A percentile compares a stretch with the other conserved stretches of the same genome.
phyloP scores from a whole-genome alignment of 2,797 vertebrate genomes.

The Synaphobranchus kaupii region DNA sequence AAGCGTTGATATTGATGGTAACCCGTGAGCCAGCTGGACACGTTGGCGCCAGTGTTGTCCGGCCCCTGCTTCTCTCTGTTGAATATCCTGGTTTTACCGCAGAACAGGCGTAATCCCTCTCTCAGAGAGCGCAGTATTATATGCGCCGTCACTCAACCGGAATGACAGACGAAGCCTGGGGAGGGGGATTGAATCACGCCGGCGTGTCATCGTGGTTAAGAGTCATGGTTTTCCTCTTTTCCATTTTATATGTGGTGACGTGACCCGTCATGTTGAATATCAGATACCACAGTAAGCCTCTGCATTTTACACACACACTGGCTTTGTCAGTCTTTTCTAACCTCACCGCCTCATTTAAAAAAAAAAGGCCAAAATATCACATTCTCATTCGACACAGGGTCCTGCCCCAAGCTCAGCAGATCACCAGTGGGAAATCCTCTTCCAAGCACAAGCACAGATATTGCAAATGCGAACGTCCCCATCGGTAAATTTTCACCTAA shows the following conservation, averaged over 20 bases:
- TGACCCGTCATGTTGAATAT: neutral
- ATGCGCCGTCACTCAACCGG: constrained; percentile 50
- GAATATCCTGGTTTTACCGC: neutral
- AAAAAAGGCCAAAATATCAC: neutral
- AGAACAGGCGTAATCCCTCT: constrained; percentile 43
- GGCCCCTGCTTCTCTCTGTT: neutral
- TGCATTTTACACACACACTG: neutral
- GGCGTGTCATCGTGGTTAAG: constrained; percentile 50
- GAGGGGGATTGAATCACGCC: constrained; percentile 49
- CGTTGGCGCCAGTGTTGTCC: neutral
- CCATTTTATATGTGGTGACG: constrained; percentile 38
- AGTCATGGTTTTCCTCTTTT: constrained; percentile 16
- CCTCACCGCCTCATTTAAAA: neutral
- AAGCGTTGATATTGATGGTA: neutral
- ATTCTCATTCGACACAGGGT: neutral
- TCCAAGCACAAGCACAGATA: neutral
- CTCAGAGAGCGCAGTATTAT: constrained; percentile 42
- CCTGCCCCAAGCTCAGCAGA: neutral
- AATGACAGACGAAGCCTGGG: constrained; percentile 37
- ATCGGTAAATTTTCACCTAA: neutral
- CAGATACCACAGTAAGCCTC: neutral
- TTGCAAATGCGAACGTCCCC: neutral
- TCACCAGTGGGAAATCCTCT: neutral
- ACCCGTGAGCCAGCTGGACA: neutral
- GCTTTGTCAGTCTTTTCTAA: neutral